Evolutionary conservation across 2,113 vertebrate species (phyloP), one percentile per base, ranked within the genome.

Genomic region (Gobio gobio): DNA sequence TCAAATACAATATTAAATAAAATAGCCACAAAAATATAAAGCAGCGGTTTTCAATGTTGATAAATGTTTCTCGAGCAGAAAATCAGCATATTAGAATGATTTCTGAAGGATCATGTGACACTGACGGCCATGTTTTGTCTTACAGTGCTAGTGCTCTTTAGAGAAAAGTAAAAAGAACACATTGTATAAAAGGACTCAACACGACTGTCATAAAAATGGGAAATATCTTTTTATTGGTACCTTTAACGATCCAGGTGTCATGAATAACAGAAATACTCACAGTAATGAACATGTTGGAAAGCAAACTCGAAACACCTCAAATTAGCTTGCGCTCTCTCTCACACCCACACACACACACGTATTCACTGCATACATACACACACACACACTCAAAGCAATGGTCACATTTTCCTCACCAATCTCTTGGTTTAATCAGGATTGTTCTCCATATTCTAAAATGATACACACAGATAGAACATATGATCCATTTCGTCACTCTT

Each of bases 211-310:
- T 83, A 72, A 82, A 85, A 86, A 89, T 84, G 81, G 66, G 54
- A 87, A 82, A 86, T 72, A n/a, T 59, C 1, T 86, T 74, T 89
- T 89, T 87, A 89, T 89, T 87, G 86, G 84, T 87, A 72, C 81
- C 49, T 78, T 87, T 63, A 78, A 81, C 59, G 84, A 84, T 86
- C 73, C 77, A 84, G 59, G 79, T 78, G 82, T 77, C 82, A 86
- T 82, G 72, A 76, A 75, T 58, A 87, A 89, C 79, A 85, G 49
- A 87, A 83, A 83, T 81, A 85, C 76, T 87, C 84, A 89, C 88
- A 89, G 83, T 87, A 80, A 80, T 85, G 75, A 87, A 74, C 74
- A 82, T 64, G 64, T 66, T 74, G 78, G 70, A 82, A 87, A 85
- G 81, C 75, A 80, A 87, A 79, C 73, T 43, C 24, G 26, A 78